Base-by-base conservation (phyloP, 2,888 invertebrate genomes). In the Antheraea yamamai region DNA sequence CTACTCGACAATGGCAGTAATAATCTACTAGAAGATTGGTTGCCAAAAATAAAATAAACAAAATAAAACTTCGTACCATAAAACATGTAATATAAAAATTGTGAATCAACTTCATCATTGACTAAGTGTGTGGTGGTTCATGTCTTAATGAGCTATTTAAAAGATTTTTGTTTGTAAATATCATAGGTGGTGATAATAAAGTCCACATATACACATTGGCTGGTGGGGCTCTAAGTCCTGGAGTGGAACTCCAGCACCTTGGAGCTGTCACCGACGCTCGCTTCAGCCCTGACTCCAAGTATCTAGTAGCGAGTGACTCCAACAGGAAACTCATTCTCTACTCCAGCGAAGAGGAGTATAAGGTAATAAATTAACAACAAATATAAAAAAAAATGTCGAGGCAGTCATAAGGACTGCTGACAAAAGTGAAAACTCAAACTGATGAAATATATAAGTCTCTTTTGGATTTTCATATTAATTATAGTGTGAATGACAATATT, bases 201-300 rank as follows among this genome's bases (percentile, higher is more conserved):
- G 91, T 95, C 2, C 95, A 93, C 81, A 77, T 95, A 0, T 95
- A 93, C 85, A 88, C 89, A 0, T 76, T 95, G 72, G 88, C 89
- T 72, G 88, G 86, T 0, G 87, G 88, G 74, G 83, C 90, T 0
- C 82, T 95, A 30, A 80, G 87, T 0, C 80, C 85, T 1, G 81
- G 87, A 51, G 84, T 81, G 58, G 97, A 97, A 81, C 88, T 98
- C 83, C 96, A 96, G 39, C 98, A 99, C 91, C 93, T 97, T 52
- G 99, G 98, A 3, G 95, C 97, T 0, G 96, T 99, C 8, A 98
- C 98, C 0, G 98, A 98, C 89, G 97, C 97, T 18, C 92, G 96
- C 20, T 99, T 97, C 93, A 99, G 99, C 71, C 98, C 98, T 7
- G 97, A 99, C 94, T 97, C 97, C 75, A 96, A 97, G 79, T 97